A percentile compares a stretch with the other conserved stretches of the same genome.
These are phyloP conservation scores for Hyla sarda DNA, from an alignment of 2,113 vertebrate species.

Conservation along the genomic window DNA sequence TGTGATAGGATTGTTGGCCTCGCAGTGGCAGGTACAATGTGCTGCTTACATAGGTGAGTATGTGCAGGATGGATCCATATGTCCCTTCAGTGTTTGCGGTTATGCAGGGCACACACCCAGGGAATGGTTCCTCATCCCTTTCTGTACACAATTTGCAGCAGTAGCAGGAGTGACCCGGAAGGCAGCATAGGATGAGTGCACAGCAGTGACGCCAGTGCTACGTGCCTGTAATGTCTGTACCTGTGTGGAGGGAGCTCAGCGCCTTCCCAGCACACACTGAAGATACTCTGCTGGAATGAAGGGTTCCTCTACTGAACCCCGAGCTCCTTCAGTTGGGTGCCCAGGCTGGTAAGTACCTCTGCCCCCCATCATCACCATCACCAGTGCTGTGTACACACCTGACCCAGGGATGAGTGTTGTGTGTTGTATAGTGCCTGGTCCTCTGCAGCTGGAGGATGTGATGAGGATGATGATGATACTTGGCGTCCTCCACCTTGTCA, in stretches of 20 bases:
- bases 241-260: slow-evolving; percentile 14
- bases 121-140: no score
- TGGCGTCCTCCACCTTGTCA: background rate
- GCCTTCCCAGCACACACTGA: background rate
- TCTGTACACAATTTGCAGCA: background rate
- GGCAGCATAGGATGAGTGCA: background rate
- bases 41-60: background rate
- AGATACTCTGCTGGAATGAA: background rate
- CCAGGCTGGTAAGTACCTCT: background rate
- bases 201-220: slow-evolving; percentile 55
- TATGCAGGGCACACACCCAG: background rate
- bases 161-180: slow-evolving; percentile 57
- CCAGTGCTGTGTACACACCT: background rate
- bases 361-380: background rate
- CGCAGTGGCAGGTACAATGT: background rate
- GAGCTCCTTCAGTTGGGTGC: background rate
- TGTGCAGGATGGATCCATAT: background rate
- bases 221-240: slow-evolving; percentile 58
- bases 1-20: no score
- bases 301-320: background rate
- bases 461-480: background rate
- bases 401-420: background rate
- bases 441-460: background rate
- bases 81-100: background rate
- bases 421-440: background rate